A percentile compares a stretch with the other conserved stretches of the same genome.
Conservation (phyloP, 2,888 invertebrate species). For the Limenitis camilla region DNA sequence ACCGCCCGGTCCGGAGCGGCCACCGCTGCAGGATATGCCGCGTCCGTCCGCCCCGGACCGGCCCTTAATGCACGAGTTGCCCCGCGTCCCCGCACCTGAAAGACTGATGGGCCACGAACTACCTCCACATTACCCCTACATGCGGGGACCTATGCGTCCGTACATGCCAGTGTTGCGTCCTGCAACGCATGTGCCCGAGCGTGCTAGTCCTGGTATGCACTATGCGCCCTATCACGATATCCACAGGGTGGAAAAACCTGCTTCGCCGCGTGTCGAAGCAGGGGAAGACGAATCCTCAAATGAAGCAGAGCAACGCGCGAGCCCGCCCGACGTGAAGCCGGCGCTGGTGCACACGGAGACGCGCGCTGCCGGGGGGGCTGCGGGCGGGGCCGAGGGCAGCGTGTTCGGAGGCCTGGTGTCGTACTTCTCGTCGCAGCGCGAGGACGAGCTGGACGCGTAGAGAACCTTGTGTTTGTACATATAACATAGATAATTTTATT, state of each 20-base stretch:
- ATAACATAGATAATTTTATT: slow-evolving; percentile 50
- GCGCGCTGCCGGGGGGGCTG: slow-evolving; percentile 13
- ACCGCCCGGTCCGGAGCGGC: slow-evolving; percentile 10
- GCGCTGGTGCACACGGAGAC: slow-evolving; percentile 4
- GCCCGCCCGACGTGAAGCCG: slow-evolving; percentile 26
- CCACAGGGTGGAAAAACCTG: background rate
- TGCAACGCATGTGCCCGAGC: background rate
- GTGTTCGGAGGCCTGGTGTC: slow-evolving; percentile 93
- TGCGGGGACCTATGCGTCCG: slow-evolving; percentile 24
- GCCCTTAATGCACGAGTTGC: slow-evolving; percentile 22
- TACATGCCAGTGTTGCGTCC: slow-evolving; percentile 10
- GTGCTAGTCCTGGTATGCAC: background rate
- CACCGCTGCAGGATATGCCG: slow-evolving; percentile 15
- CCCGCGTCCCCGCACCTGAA: slow-evolving; percentile 14
- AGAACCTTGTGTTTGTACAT: slow-evolving; percentile 36
- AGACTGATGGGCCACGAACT: slow-evolving; percentile 15
- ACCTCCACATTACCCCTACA: slow-evolving; percentile 27
- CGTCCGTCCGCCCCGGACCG: slow-evolving; percentile 9
- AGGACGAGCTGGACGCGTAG: slow-evolving; percentile 86
- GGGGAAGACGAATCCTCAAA: slow-evolving; percentile 14
- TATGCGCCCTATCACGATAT: background rate
- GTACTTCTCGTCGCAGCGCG: slow-evolving; percentile 92
- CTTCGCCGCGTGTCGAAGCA: background rate
- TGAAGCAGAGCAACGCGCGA: slow-evolving; percentile 10
- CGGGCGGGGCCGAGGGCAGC: slow-evolving; percentile 72